Evolutionary conservation across 2,888 invertebrate species (phyloP), one percentile per base, ranked within the genome.

Genomic region (Cantharis lateralis): DNA sequence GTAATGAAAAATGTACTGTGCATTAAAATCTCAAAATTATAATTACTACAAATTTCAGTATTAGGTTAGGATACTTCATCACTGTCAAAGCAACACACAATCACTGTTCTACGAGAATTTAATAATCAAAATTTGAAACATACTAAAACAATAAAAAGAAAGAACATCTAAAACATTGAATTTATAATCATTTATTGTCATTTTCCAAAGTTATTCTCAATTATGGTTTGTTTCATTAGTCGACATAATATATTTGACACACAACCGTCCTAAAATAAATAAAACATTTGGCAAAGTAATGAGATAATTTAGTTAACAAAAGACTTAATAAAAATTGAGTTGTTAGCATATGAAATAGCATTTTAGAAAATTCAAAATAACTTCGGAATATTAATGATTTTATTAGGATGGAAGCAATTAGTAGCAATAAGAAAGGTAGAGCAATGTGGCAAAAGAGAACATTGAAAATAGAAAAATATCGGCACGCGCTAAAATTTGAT

Each of bases 251-350:
- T 48, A 72, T 73, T 73, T 62, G 28, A 73, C 69, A 73, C 66
- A 68, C 62, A 62, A 28, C 69, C 28, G 73, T 62, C 62, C 73
- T 62, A 73, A 68, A 73, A 73, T 68, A 73, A 66, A 66, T 66
- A 20, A 66, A 73, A 68, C 73, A 68, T 72, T 73, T 73, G 73
- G 73, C 73, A 73, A 24, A 68, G 24, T n/a, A 62, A n/a, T 20
- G 15, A 61, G 73, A 63, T 62, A 68, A 68, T 68, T 73, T 73
- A 15, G 68, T 68, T 68, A 73, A 73, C 66, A 72, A 66, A 73
- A 20, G 48, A 69, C 68, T 73, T 68, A 73, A 68, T 20, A 62
- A 24, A 69, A 26, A 15, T 73, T 68, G 15, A 69, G 68, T 48
- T 61, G 62, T 24, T 69, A 24, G 48, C 15, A 68, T 69, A 68